Evolutionary conservation across 2,113 vertebrate genomes (phyloP), one percentile per base, ranked within the genome.

Genomic region (Percopsis transmontana): DNA sequence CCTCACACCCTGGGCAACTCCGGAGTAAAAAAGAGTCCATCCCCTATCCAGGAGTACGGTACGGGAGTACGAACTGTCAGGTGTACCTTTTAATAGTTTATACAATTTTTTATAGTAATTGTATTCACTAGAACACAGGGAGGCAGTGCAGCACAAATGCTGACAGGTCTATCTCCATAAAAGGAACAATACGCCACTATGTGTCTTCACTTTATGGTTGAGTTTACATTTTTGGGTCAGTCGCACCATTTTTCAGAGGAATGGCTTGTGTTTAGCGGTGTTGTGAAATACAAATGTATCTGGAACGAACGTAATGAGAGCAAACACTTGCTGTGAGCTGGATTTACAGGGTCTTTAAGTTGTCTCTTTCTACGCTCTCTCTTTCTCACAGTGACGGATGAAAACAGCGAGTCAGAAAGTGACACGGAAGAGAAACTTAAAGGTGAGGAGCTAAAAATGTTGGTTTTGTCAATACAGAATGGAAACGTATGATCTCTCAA

Each of bases 321-420:
- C 41, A 18, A 58, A 47, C 50, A 52, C 24, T 77, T 72, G 21
- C 52, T 71, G 53, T 47, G 40, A 61, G 68, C 53, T 66, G 63
- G 64, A 21, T 70, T 60, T 58, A 40, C 44, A 8, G 9, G 47
- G 55, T 50, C 45, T 47, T 61, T 68, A 11, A 27, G 1, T 58
- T 52, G 23, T 33, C 44, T 38, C 42, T 51, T 13, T 11, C 38
- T 57, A 42, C 38, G 45, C 60, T 18, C 15, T 62, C 21, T 63
- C 38, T 66, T 42, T 64, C 2, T n/a, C 64, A 33, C 62, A 96
- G 94, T 96, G 86, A 96, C 96, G 19, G 96, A 98, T 60, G 96
- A 98, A 78, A 98, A 98, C 89, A 98, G 96, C 20, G 96, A 98
- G 85, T 98, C 96, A 0, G 96, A 98, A 83, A 98, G 96, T 21